phyloP scores from a whole-genome alignment of 1,140 invertebrate genomes.

The Asbolus verrucosus region DNA sequence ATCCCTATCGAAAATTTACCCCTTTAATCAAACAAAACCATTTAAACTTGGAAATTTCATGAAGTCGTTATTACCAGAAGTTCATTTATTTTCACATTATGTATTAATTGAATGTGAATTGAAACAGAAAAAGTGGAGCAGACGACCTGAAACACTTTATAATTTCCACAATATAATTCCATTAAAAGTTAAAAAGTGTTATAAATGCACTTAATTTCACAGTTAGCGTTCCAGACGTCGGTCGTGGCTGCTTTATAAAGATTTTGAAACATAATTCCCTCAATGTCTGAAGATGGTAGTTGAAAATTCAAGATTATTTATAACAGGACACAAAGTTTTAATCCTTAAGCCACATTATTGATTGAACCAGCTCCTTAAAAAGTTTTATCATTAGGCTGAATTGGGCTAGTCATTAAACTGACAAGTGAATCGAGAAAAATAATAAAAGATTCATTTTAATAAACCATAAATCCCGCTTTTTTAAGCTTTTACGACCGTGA shows the following conservation, averaged over 20 bases:
- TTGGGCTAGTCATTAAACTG: no score
- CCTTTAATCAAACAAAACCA: no score
- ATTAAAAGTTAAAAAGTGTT: constrained; percentile 26
- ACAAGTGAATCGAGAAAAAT: no score
- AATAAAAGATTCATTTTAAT: no score
- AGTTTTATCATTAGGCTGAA: no score
- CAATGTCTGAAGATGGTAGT: constrained; percentile 8
- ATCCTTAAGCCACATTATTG: constrained; percentile 19
- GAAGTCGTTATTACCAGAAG: no score
- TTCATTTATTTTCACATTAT: no score
- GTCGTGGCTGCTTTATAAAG: constrained; percentile 22
- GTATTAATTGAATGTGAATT: not conserved
- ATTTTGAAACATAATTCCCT: constrained; percentile 25
- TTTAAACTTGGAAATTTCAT: no score
- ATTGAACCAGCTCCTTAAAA: not conserved
- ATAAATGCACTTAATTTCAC: constrained; percentile 26
- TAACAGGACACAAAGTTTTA: constrained; percentile 18
- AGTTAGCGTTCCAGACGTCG: constrained; percentile 7
- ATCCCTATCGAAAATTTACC: no score
- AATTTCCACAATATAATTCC: constrained; percentile 7
- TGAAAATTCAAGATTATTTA: constrained; percentile 22
- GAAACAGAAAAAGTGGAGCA: not conserved
- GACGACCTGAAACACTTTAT: not conserved
- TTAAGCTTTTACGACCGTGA: no score
- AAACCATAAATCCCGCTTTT: no score